A percentile compares a stretch with the other conserved stretches of the same genome.
These are phyloP conservation scores for Meandrina meandrites DNA, from an alignment of 92 coral and sea anemone genomes.

Conservation along the genomic window DNA sequence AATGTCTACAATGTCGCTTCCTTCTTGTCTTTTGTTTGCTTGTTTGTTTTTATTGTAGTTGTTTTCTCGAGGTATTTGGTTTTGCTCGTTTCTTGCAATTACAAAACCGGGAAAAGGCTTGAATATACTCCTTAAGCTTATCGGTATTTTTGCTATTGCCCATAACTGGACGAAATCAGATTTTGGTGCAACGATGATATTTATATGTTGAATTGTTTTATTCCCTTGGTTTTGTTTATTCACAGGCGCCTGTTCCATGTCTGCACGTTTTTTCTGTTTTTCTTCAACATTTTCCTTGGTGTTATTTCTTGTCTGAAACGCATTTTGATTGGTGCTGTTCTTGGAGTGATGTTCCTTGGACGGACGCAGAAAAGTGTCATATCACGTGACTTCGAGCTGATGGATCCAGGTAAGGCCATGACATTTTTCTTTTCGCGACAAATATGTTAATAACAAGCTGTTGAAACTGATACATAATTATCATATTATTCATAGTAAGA, in stretches of 20 bases:
- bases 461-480: too few relatives aligned
- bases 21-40: background rate
- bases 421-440: background rate
- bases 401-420: constrained; percentile 72
- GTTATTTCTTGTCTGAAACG: constrained; percentile 80
- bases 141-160: too few relatives aligned
- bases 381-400: constrained; percentile 82
- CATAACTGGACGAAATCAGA: too few relatives aligned
- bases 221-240: background rate
- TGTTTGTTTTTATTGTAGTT: too few relatives aligned
- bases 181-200: too few relatives aligned
- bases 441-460: background rate
- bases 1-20: too few relatives aligned
- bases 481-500: too few relatives aligned
- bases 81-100: too few relatives aligned
- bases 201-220: too few relatives aligned
- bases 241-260: constrained; percentile 85
- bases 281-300: constrained; percentile 87
- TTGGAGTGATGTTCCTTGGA: constrained; percentile 82
- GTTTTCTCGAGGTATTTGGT: too few relatives aligned
- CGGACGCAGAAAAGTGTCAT: constrained; percentile 82
- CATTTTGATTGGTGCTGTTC: constrained; percentile 59
- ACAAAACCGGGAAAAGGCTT: too few relatives aligned
- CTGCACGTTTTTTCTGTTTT: constrained; percentile 77
- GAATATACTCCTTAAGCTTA: too few relatives aligned